Conservation (phyloP, 2,888 invertebrate genomes). For the Standfussiana lucernea region DNA sequence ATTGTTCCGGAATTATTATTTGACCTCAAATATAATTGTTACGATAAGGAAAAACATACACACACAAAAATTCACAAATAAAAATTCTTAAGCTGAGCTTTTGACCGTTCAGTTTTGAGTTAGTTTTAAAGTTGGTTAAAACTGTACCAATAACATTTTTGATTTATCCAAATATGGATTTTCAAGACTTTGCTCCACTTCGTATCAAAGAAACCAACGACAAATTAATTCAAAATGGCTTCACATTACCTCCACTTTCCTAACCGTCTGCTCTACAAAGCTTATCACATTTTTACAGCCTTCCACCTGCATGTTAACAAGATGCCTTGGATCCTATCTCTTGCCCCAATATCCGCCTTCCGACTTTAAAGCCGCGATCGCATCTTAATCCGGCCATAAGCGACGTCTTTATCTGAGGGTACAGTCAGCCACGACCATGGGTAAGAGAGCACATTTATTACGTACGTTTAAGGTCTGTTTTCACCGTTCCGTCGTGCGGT, state of each 20-base stretch:
- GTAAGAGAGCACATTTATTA: background rate
- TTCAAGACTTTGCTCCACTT: background rate
- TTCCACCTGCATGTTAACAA: conserved; percentile 66
- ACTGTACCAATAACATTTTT: background rate
- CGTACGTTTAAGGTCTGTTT: background rate
- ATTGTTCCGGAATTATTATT: background rate
- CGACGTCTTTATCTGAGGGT: conserved; percentile 75
- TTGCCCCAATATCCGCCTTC: conserved; percentile 49
- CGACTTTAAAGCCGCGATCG: conserved; percentile 77
- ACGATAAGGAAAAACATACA: too few species aligned
- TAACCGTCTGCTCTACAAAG: conserved; percentile 15
- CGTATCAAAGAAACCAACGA: background rate
- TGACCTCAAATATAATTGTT: background rate
- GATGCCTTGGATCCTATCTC: conserved; percentile 44
- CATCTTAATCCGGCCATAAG: conserved; percentile 82
- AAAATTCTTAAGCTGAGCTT: background rate
- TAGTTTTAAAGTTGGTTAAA: background rate
- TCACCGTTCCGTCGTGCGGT: background rate
- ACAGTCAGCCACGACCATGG: conserved; percentile 19
- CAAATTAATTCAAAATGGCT: conserved; percentile 36
- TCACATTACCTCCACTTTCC: background rate
- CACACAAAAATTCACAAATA: too few species aligned
- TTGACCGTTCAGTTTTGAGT: background rate
- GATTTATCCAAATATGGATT: background rate
- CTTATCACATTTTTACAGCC: conserved; percentile 54